Evolutionary conservation across 1,140 invertebrate genomes (phyloP).

Genomic region (Asbolus verrucosus): DNA sequence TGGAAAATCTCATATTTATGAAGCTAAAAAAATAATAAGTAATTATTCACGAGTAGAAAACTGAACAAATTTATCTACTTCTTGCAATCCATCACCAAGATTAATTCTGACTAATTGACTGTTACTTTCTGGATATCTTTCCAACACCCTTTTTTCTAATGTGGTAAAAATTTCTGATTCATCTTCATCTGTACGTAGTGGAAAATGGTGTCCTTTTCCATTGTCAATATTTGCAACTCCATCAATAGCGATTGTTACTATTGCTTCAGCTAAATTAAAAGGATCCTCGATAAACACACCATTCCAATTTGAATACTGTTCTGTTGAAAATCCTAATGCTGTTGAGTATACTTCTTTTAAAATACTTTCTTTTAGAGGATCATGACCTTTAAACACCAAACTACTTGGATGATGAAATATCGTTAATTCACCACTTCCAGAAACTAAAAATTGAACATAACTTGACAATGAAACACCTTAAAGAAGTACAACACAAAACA

Average conservation of each 20-base stretch:
- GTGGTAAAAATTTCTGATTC: conserved; percentile 74
- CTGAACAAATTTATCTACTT: conserved; percentile 65
- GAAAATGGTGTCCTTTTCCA: conserved; percentile 70
- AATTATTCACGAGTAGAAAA: not conserved
- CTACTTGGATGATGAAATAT: conserved; percentile 75
- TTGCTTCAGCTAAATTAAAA: conserved; percentile 81
- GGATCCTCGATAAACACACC: conserved; percentile 79
- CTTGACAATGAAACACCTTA: not conserved
- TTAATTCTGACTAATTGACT: conserved; percentile 74
- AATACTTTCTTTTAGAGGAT: conserved; percentile 71
- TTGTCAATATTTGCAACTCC: conserved; percentile 71
- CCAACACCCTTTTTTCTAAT: conserved; percentile 69
- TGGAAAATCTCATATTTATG: conserved; percentile 68
- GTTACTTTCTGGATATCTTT: conserved; percentile 69
- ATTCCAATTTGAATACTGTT: conserved; percentile 75
- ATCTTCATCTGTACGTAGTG: conserved; percentile 73
- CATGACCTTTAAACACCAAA: conserved; percentile 74
- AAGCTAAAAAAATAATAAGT: conserved; percentile 61
- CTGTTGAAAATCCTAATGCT: conserved; percentile 76
- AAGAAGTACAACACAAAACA: not conserved
- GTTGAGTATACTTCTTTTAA: conserved; percentile 80
- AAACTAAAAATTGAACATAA: conserved; percentile 67
- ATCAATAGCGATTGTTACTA: conserved; percentile 80
- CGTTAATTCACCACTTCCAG: conserved; percentile 75
- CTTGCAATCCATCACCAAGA: conserved; percentile 73